These are phyloP conservation scores for Apamea epomidion DNA, from an alignment of 2,888 invertebrate genomes.

Conservation along the genomic window DNA sequence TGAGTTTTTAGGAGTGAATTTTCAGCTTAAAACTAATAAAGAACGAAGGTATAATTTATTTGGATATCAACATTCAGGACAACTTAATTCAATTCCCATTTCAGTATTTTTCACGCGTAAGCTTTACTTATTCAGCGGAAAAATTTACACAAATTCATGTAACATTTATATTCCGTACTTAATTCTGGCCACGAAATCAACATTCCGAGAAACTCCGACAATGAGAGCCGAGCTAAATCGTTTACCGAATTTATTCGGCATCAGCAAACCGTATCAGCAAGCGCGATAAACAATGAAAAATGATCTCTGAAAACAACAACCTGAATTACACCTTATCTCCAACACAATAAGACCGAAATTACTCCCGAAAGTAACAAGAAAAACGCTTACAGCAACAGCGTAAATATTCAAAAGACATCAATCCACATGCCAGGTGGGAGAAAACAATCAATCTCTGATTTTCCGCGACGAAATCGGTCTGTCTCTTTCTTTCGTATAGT, in stretches of 20 bases:
- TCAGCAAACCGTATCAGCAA: constrained; percentile 64
- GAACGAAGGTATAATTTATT: background rate
- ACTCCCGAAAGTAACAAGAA: constrained; percentile 33
- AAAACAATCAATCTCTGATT: constrained; percentile 78
- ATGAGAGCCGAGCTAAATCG: constrained; percentile 49
- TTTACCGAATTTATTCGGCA: constrained; percentile 63
- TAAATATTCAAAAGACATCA: constrained; percentile 76
- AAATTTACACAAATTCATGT: constrained; percentile 34
- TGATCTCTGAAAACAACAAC: constrained; percentile 37
- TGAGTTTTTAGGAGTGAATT: background rate
- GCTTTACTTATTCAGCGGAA: constrained; percentile 30
- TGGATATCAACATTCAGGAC: background rate
- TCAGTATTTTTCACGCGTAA: constrained; percentile 31
- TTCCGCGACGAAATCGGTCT: constrained; percentile 64
- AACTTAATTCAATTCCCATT: constrained; percentile 35
- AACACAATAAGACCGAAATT: constrained; percentile 33
- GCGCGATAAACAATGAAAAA: constrained; percentile 68
- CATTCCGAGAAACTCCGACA: constrained; percentile 54
- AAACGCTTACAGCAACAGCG: constrained; percentile 61
- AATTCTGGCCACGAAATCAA: constrained; percentile 45
- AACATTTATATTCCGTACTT: constrained; percentile 43
- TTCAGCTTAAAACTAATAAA: background rate
- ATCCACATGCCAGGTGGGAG: constrained; percentile 71
- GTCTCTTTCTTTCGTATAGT: constrained; percentile 60
- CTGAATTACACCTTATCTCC: constrained; percentile 35